phyloP scores from a whole-genome alignment of 2,888 invertebrate genomes.

The Erebia aethiops region DNA sequence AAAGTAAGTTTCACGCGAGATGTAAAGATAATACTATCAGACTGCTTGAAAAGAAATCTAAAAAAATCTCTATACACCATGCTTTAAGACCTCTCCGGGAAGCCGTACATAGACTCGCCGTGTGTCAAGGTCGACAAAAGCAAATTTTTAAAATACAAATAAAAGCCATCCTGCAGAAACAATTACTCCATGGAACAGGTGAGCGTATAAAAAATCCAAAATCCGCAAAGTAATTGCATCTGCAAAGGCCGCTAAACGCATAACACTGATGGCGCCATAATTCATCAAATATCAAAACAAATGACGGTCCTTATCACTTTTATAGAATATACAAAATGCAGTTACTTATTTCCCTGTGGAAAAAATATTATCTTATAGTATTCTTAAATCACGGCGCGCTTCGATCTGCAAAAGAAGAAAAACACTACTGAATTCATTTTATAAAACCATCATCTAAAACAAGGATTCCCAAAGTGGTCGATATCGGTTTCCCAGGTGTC shows the following conservation, averaged over 20 bases:
- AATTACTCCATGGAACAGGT: slow-evolving; percentile 79
- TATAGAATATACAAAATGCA: slow-evolving; percentile 85
- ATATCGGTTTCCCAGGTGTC: too few species aligned
- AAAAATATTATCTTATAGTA: slow-evolving; percentile 84
- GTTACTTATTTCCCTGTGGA: slow-evolving; percentile 84
- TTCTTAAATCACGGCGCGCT: slow-evolving; percentile 83
- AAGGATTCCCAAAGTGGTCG: too few species aligned
- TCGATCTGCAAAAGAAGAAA: slow-evolving; percentile 74
- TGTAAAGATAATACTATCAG: slow-evolving; percentile 51
- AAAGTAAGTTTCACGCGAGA: slow-evolving; percentile 41
- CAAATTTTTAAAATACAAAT: slow-evolving; percentile 72
- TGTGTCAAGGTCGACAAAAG: slow-evolving; percentile 68
- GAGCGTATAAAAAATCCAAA: slow-evolving; percentile 81
- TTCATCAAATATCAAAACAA: slow-evolving; percentile 82
- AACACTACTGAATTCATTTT: slow-evolving; percentile 3
- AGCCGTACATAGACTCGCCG: slow-evolving; percentile 70
- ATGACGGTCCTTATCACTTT: slow-evolving; percentile 82
- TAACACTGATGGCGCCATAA: slow-evolving; percentile 77
- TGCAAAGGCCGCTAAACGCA: slow-evolving; percentile 73
- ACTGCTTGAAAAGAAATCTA: slow-evolving; percentile 79
- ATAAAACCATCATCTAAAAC: background rate
- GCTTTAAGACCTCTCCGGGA: slow-evolving; percentile 76
- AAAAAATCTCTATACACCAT: slow-evolving; percentile 81
- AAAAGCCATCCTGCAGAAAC: slow-evolving; percentile 70
- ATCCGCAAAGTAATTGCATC: slow-evolving; percentile 80